Conservation (phyloP, 2,888 invertebrate genomes). For the Nomada hirtipes region DNA sequence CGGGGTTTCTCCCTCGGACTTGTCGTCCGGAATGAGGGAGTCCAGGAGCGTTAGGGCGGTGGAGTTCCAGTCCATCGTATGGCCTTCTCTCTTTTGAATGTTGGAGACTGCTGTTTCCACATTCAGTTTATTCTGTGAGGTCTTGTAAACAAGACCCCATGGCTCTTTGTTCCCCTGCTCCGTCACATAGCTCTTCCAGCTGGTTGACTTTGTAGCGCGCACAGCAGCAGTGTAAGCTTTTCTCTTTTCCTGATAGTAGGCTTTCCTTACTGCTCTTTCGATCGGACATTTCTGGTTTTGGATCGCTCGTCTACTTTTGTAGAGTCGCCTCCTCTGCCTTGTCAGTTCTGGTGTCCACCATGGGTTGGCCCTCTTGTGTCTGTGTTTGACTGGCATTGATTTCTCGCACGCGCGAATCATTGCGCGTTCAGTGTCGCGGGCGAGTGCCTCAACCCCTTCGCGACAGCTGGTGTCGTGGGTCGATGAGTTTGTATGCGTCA, state of each 20-base stretch:
- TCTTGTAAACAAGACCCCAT: neutral
- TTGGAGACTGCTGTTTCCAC: neutral
- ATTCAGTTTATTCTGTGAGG: neutral
- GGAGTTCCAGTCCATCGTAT: neutral
- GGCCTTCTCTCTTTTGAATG: neutral
- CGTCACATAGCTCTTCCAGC: neutral
- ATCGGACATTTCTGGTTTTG: neutral
- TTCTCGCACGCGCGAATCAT: neutral
- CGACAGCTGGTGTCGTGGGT: neutral
- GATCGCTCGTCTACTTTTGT: neutral
- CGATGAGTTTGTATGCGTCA: neutral
- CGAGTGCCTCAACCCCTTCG: too few relatives aligned
- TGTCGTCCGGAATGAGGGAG: neutral
- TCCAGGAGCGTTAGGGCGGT: neutral
- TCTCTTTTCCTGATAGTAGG: neutral
- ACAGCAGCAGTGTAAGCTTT: neutral
- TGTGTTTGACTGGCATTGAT: neutral
- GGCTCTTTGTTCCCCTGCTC: neutral
- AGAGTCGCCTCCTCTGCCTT: neutral
- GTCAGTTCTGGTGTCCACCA: neutral
- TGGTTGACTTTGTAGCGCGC: neutral
- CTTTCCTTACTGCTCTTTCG: too few relatives aligned
- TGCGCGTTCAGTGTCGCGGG: neutral
- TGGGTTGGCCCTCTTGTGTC: neutral
- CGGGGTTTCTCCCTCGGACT: neutral